phyloP scores from a whole-genome alignment of 1,140 invertebrate species.

The Apis laboriosa region DNA sequence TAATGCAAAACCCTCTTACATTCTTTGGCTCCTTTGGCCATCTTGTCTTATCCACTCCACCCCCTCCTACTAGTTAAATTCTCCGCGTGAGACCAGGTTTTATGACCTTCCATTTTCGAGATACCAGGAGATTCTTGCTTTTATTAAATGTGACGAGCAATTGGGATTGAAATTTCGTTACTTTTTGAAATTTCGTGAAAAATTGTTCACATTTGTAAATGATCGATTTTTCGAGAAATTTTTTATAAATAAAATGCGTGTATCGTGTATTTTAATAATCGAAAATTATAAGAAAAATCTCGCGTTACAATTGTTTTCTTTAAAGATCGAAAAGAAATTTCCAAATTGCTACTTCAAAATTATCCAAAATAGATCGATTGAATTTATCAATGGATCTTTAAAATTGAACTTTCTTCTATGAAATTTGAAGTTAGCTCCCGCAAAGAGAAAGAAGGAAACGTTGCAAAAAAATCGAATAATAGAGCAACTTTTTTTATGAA shows the following conservation, averaged over 20 bases:
- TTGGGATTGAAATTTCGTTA: background rate
- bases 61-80: background rate
- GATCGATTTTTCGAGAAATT: too few species aligned
- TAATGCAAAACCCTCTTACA: slow-evolving; percentile 7
- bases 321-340: background rate
- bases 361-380: too few species aligned
- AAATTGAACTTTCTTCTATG: background rate
- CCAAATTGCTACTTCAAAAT: too few species aligned
- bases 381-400: too few species aligned
- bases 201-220: too few species aligned
- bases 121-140: background rate
- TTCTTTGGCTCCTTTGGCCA: background rate
- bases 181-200: background rate
- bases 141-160: background rate
- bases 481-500: slow-evolving; percentile 21
- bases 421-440: background rate
- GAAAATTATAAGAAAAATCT: too few species aligned
- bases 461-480: slow-evolving; percentile 4
- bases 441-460: too few species aligned
- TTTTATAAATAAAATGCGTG: too few species aligned
- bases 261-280: too few species aligned
- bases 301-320: too few species aligned
- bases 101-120: background rate
- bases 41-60: background rate
- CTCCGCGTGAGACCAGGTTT: background rate